Conservation (phyloP, 2,888 invertebrate genomes). For the Apotomis betuletana region DNA sequence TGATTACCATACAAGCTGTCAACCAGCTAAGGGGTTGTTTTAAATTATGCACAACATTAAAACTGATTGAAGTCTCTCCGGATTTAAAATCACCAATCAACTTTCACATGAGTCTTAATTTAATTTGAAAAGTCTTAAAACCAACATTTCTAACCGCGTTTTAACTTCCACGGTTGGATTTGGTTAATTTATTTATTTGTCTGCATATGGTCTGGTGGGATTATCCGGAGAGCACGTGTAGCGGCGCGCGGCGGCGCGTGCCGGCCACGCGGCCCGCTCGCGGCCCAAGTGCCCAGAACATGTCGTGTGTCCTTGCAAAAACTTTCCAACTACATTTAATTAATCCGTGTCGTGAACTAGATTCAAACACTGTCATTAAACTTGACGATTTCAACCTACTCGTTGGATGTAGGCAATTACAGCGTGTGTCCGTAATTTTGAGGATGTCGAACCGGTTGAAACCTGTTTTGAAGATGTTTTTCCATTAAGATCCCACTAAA, state of each 20-base stretch:
- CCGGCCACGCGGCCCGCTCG: constrained; percentile 61
- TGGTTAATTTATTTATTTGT: constrained; percentile 81
- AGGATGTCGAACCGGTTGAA: constrained; percentile 5
- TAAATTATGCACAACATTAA: constrained; percentile 16
- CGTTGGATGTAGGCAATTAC: constrained; percentile 9
- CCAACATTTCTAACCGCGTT: constrained; percentile 50
- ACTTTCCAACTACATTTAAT: constrained; percentile 77
- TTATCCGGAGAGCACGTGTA: constrained; percentile 65
- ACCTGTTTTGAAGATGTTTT: constrained; percentile 16
- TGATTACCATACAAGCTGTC: neutral
- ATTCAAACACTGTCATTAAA: constrained; percentile 55
- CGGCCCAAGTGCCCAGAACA: constrained; percentile 69
- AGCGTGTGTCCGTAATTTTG: neutral
- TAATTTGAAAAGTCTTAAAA: constrained; percentile 52
- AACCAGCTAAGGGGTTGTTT: neutral
- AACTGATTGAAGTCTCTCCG: constrained; percentile 30
- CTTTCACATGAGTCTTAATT: constrained; percentile 69
- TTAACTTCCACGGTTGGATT: constrained; percentile 59
- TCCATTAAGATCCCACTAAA: neutral
- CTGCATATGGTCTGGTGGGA: constrained; percentile 69
- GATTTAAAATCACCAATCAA: constrained; percentile 43
- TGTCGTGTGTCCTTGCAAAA: constrained; percentile 67
- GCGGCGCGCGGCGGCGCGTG: constrained; percentile 49
- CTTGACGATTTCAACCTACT: constrained; percentile 7
- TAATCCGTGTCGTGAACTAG: constrained; percentile 69